Conservation (phyloP, 2,797 vertebrate genomes). For the Typhlichthys subterraneus region DNA sequence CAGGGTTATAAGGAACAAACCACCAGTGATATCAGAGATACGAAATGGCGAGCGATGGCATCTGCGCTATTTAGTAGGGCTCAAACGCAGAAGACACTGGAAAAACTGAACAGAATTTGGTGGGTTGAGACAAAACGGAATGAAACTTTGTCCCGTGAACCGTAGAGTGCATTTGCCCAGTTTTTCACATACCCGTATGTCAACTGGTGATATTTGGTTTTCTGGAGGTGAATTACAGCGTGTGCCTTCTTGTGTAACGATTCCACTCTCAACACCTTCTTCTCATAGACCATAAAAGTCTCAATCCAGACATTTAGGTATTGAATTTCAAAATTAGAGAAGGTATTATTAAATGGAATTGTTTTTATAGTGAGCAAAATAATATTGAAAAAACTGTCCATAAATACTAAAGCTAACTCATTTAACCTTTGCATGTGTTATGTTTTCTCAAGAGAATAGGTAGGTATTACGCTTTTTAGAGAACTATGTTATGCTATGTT, state of each 20-base stretch:
- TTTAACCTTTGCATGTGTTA: conserved; percentile 6
- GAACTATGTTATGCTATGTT: not conserved
- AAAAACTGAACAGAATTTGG: conserved; percentile 8
- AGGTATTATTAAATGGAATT: conserved; percentile 13
- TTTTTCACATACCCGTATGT: conserved; percentile 23
- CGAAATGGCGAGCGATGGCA: conserved; percentile 24
- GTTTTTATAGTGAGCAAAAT: conserved; percentile 44
- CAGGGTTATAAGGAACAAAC: conserved; percentile 27
- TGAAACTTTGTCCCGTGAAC: conserved; percentile 26
- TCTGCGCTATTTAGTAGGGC: conserved; percentile 30
- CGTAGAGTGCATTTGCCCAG: conserved; percentile 15
- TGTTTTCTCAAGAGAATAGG: conserved; percentile 16
- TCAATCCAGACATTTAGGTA: conserved; percentile 28
- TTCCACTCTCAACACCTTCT: conserved; percentile 33
- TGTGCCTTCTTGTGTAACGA: conserved; percentile 20
- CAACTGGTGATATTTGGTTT: conserved; percentile 37
- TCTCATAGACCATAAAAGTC: conserved; percentile 33
- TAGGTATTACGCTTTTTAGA: conserved; percentile 2
- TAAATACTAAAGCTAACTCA: conserved; percentile 25
- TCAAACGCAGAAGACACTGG: conserved; percentile 6
- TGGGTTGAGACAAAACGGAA: conserved; percentile 45
- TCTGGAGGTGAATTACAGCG: conserved; percentile 28
- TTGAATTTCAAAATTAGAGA: conserved; percentile 40
- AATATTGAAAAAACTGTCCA: conserved; percentile 35
- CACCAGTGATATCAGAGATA: conserved; percentile 17